These are phyloP conservation scores for Andrena praecox DNA, from an alignment of 2,888 invertebrate genomes.

Conservation along the genomic window DNA sequence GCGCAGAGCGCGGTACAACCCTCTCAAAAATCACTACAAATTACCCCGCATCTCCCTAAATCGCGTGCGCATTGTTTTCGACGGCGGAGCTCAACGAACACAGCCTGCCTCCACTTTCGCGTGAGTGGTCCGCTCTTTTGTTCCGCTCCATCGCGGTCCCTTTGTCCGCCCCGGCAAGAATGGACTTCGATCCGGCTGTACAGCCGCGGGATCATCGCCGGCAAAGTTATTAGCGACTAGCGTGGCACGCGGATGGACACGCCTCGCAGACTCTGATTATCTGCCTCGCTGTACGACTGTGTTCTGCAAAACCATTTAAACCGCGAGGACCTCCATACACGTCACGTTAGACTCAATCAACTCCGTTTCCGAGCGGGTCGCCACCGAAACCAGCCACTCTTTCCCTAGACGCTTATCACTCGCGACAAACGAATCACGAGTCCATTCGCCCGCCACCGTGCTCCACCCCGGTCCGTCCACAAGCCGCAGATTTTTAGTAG, in stretches of 20 bases:
- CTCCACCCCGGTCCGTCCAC: not conserved
- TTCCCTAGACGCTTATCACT: not conserved
- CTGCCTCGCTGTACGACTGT: too few species aligned
- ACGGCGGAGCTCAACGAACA: slow-evolving; percentile 20
- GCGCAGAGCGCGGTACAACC: slow-evolving; percentile 20
- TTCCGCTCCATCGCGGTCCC: slow-evolving; percentile 18
- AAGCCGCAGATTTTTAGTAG: not conserved
- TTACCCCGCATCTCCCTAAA: slow-evolving; percentile 45
- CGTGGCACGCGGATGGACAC: slow-evolving; percentile 2
- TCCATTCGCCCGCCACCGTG: not conserved
- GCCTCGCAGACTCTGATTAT: not conserved
- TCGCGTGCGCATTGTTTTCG: slow-evolving; percentile 47
- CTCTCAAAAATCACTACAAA: slow-evolving; percentile 64
- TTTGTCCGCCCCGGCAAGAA: slow-evolving; percentile 37
- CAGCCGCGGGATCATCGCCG: slow-evolving; percentile 4
- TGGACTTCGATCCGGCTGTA: slow-evolving; percentile 1
- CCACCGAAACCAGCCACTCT: too few species aligned
- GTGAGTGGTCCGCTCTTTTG: slow-evolving; percentile 37
- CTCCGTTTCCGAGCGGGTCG: too few species aligned
- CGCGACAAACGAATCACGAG: not conserved
- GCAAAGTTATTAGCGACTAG: slow-evolving; percentile 43
- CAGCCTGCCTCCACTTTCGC: not conserved
- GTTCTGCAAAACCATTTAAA: too few species aligned
- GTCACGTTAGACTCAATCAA: too few species aligned
- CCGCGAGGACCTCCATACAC: too few species aligned